Conservation (phyloP, 2,888 invertebrate genomes). For the Siphonodentalium dalli region DNA sequence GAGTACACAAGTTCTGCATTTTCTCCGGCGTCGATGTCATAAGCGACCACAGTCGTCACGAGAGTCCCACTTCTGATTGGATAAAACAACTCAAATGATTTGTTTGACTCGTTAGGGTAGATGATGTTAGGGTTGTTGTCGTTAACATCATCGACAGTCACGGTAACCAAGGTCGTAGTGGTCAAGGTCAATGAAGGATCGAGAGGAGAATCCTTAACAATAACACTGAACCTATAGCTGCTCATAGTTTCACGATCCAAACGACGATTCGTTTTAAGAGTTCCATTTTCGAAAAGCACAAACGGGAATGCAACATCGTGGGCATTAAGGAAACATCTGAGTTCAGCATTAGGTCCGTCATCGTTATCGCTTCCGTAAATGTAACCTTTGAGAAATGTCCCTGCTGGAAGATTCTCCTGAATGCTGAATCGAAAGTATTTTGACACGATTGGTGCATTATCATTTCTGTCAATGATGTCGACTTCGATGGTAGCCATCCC, state of each 20-base stretch:
- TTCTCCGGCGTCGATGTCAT: conserved; percentile 38
- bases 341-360: conserved; percentile 40
- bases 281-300: conserved; percentile 40
- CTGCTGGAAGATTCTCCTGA: conserved; percentile 38
- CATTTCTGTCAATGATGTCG: conserved; percentile 44
- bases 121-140: conserved; percentile 44
- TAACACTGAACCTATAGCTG: conserved; percentile 42
- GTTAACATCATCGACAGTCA: conserved; percentile 36
- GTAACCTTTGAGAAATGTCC: conserved; percentile 33
- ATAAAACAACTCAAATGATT: conserved; percentile 27
- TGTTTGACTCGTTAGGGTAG: conserved; percentile 38
- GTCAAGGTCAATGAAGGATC: too few species aligned
- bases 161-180: conserved; percentile 31
- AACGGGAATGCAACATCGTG: too few species aligned
- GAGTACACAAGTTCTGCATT: conserved; percentile 36
- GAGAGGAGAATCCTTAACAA: conserved; percentile 46
- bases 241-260: conserved; percentile 44
- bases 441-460: conserved; percentile 41
- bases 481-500: conserved; percentile 39
- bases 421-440: conserved; percentile 37
- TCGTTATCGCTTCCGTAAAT: conserved; percentile 44
- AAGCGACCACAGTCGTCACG: too few species aligned
- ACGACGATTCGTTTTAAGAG: conserved; percentile 33
- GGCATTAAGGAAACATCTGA: conserved; percentile 33
- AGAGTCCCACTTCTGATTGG: too few species aligned